Evolutionary conservation across 2,888 invertebrate genomes (phyloP), one percentile per base, ranked within the genome.

Genomic region (Muschampia plurimacula): DNA sequence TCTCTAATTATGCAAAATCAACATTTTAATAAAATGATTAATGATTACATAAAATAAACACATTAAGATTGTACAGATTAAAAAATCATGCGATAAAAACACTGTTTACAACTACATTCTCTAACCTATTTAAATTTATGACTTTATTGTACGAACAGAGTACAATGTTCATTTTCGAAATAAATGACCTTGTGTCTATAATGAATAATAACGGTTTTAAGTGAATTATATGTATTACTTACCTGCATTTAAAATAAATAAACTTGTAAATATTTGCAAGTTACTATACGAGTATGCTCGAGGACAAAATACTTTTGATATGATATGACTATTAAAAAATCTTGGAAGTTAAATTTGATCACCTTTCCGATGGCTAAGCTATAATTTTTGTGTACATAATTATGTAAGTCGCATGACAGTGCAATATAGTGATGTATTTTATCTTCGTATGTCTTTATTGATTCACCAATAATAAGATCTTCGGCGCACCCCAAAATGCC

Each of bases 191-290:
- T 70, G 70, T 64, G 57, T 70, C 65, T 65, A 65, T 70, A 70
- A 70, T 65, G 46, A 70, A 70, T 65, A 65, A 70, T 65, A 70
- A 71, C 75, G 62, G 73, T 73, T 75, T 57, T 22, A 22, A 22
- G 22, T 22, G 22, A 22, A 22, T 22, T 22, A 22, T 22, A 22
- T 69, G 72, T 69, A 73, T 77, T 67, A 57, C 44, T 49, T 73
- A 71, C 69, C 69, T 57, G 39, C 41, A 22, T 22, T 22, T 22
- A 0, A 22, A 22, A 22, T 57, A 74, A 71, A 76, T 76, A 79
- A 77, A 78, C 74, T 75, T 77, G 78, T 77, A 78, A 76, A 72
- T 77, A 80, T 80, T 79, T 75, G 79, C 78, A 77, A 78, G 73
- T 74, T 71, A 74, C 76, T 74, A 73, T 73, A 77, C 73, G 36